A percentile compares a stretch with the other conserved stretches of the same genome.
These are phyloP conservation scores for human (Homo sapiens) DNA, from an alignment of 2,113 vertebrate species.

Conservation along the genomic window DNA sequence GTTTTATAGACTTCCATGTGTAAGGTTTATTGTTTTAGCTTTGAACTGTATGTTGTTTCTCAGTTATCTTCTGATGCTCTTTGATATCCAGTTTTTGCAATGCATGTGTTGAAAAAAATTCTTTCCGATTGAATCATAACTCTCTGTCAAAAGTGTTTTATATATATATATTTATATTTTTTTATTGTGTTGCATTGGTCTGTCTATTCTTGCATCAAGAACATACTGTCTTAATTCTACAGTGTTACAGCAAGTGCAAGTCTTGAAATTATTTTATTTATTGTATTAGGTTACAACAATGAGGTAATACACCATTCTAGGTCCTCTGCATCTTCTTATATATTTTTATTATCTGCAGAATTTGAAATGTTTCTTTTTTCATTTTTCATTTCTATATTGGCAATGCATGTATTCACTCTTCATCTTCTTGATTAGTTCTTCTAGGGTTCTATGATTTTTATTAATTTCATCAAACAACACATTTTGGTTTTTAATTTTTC, in stretches of 20 bases:
- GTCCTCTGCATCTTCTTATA: neutral
- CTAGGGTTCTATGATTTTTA: neutral
- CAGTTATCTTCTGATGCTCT: neutral
- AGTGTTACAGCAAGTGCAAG: neutral
- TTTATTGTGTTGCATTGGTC: neutral
- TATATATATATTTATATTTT: too few relatives aligned
- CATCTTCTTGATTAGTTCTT: neutral
- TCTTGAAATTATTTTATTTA: neutral
- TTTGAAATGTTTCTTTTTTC: neutral
- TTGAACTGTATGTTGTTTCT: neutral
- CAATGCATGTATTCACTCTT: neutral
- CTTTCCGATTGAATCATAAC: neutral
- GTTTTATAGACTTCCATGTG: neutral
- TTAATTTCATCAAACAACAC: neutral
- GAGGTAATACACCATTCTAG: neutral
- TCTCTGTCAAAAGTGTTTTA: neutral
- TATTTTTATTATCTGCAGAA: neutral
- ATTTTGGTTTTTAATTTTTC: neutral
- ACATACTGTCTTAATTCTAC: neutral
- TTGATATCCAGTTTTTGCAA: neutral
- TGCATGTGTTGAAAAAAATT: neutral
- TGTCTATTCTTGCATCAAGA: neutral
- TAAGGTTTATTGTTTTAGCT: neutral
- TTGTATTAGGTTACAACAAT: too few relatives aligned
- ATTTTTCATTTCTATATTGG: neutral